These are phyloP conservation scores for Neoniphon sammara DNA, from an alignment of 2,797 vertebrate species.

Conservation along the genomic window DNA sequence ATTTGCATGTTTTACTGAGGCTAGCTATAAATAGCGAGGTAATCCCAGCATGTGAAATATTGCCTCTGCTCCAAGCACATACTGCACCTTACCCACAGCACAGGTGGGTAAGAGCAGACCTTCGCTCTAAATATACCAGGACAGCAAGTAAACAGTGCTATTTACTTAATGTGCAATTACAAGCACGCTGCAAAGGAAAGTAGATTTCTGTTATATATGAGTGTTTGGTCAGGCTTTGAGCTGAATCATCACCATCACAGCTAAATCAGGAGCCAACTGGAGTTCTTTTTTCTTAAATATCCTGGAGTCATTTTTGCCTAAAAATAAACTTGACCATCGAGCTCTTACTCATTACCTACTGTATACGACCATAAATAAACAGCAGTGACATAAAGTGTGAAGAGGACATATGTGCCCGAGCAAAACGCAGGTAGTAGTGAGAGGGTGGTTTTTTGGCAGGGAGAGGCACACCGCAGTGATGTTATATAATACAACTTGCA, in stretches of 20 bases:
- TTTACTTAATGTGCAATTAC: not conserved
- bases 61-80: conserved; percentile 33
- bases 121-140: conserved; percentile 17
- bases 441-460: conserved; percentile 31
- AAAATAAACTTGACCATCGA: conserved; percentile 26
- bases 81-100: conserved; percentile 23
- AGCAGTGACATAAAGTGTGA: conserved; percentile 48
- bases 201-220: conserved; percentile 17
- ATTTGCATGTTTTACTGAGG: conserved; percentile 46
- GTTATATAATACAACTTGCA: conserved; percentile 65
- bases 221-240: conserved; percentile 50
- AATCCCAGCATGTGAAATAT: too few species aligned
- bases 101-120: conserved; percentile 42
- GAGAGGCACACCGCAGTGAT: conserved; percentile 47
- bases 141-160: conserved; percentile 7
- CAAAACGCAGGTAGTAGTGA: conserved; percentile 40
- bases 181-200: conserved; percentile 11
- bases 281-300: conserved; percentile 24
- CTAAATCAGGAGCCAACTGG: conserved; percentile 43
- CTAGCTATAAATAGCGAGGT: conserved; percentile 45
- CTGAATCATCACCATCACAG: conserved; percentile 52
- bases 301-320: conserved; percentile 46
- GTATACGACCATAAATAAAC: conserved; percentile 59
- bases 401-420: conserved; percentile 43
- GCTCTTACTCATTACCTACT: not conserved